Evolutionary conservation across 2,888 invertebrate species (phyloP), one percentile per base, ranked within the genome.

Genomic region (Cybosia mesomella): DNA sequence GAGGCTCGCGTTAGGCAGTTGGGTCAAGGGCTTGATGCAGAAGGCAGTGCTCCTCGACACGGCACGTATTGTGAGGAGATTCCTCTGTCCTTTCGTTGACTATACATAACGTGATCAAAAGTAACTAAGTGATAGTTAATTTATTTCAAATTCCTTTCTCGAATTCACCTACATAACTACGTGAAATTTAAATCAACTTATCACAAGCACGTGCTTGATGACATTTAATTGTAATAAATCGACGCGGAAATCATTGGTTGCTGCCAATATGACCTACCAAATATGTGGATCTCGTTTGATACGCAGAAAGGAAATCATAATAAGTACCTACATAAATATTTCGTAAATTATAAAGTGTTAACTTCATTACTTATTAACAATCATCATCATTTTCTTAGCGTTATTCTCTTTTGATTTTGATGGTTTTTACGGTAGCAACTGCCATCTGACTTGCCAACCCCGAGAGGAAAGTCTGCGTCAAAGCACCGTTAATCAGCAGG

Each of bases 221-320:
- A 78, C 71, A 69, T 72, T 66, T 63, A 59, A 64, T 55, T 58
- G 36, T 11, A 54, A 62, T 62, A 21, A 58, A 74, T 68, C n/a
- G 62, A 78, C 70, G 73, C 76, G 80, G 80, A 78, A 78, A 73
- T 73, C 62, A 73, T 67, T 66, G 58, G 55, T 32, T 24, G 54
- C 69, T 73, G 71, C 60, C 70, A 32, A 32, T 59, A 62, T 80
- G 80, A 76, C 76, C 80, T 68, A 68, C 72, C 66, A 80, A 73
- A 73, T 75, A 80, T 80, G 80, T 80, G 72, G 80, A 76, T 72
- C 80, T 76, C 70, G 78, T 74, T 80, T 72, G 59, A 68, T 74
- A 73, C 68, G 57, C 72, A 70, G 71, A 76, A 74, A 77, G 74
- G 70, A 79, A 76, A 72, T 71, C 72, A 54, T 65, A 76, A 67